Percentiles rank a stretch among this genome's conserved stretches.
These are phyloP conservation scores for Daubentonia madagascariensis DNA, from an alignment of 2,113 vertebrate species.

Conservation along the genomic window DNA sequence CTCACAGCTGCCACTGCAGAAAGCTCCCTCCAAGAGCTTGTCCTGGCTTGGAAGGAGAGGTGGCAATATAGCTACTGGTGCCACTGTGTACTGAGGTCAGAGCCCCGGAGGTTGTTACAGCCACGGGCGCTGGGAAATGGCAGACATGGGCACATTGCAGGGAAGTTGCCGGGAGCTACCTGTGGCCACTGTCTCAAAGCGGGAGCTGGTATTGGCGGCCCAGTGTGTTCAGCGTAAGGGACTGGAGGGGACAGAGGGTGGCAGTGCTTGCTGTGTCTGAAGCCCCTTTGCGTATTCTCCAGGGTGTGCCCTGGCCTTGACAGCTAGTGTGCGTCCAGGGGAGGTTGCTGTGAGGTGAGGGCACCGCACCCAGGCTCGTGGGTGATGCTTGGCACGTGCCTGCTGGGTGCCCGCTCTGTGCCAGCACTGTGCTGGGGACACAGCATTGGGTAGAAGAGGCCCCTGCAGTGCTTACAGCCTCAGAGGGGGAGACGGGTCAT, in stretches of 20 bases:
- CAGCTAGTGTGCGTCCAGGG: not conserved
- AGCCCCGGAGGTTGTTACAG: not conserved
- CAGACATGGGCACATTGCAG: rapidly evolving
- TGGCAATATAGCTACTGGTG: not conserved
- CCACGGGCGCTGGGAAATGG: rapidly evolving
- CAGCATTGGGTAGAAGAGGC: not conserved
- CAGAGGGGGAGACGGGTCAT: not conserved
- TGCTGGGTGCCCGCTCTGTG: rapidly evolving
- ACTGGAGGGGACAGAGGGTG: not conserved
- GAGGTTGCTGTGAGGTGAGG: rapidly evolving
- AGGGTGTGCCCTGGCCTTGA: not conserved
- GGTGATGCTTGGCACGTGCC: not conserved
- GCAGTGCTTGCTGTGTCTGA: not conserved
- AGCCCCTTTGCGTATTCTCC: rapidly evolving
- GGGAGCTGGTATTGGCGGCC: not conserved
- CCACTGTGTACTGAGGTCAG: not conserved
- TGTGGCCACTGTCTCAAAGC: not conserved
- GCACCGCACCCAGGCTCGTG: rapidly evolving
- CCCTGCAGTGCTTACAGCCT: not conserved
- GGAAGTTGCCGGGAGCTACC: not conserved
- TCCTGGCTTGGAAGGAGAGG: constrained; percentile 41
- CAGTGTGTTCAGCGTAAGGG: rapidly evolving
- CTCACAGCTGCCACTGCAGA: not conserved
- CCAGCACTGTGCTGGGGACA: not conserved
- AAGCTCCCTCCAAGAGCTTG: not conserved